Percentiles rank a stretch among this genome's conserved stretches.
Conservation (phyloP, 53 echinoderm and acorn worm genomes). For the Apostichopus leukothele region DNA sequence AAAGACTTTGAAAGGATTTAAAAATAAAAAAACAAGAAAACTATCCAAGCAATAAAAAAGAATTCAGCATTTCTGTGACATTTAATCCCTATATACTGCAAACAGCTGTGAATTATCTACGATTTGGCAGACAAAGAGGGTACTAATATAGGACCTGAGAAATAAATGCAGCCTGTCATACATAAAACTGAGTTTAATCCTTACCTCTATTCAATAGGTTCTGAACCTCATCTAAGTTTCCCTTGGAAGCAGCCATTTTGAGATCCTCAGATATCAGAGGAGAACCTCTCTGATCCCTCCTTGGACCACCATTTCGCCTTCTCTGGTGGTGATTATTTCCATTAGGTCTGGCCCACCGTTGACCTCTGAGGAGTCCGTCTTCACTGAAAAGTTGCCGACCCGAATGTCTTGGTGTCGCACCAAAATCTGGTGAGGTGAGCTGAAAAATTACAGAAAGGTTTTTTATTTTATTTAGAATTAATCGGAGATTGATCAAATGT, state of each 20-base stretch:
- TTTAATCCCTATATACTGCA: neutral
- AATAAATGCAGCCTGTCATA: neutral
- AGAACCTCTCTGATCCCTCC: constrained; percentile 1
- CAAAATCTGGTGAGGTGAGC: no score
- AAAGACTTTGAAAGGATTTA: no score
- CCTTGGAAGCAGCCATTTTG: constrained; percentile 70
- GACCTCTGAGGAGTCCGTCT: no score
- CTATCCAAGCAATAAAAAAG: no score
- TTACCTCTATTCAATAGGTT: constrained; percentile 69
- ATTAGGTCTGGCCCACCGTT: no score
- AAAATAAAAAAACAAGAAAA: no score
- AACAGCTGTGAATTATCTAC: neutral
- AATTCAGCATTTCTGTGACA: neutral
- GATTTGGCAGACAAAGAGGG: neutral
- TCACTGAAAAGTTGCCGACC: no score
- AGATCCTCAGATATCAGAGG: constrained; percentile 68
- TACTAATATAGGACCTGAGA: neutral
- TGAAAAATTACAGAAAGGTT: no score
- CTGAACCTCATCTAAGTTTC: constrained; percentile 80
- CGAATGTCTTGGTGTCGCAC: no score
- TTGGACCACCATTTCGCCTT: neutral
- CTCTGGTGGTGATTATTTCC: no score
- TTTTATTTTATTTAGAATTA: no score
- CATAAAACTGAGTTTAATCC: neutral
- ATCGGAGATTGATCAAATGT: no score